phyloP scores from a whole-genome alignment of 2,113 vertebrate genomes.

The Fukomys damarensis region DNA sequence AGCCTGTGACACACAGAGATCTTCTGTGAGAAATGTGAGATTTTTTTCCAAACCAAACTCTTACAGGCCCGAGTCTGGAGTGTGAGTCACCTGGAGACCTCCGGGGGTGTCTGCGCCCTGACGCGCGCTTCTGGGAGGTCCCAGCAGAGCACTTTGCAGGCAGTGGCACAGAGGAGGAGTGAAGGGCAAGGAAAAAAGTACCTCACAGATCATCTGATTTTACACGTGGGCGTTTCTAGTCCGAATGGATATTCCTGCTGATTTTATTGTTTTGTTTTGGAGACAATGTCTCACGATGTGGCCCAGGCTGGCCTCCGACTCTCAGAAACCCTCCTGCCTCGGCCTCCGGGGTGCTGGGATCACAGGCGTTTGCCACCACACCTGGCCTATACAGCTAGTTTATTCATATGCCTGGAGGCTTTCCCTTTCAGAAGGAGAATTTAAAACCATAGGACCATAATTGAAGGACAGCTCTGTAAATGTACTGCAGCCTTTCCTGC shows the following conservation, averaged over 20 bases:
- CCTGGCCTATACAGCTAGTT: neutral
- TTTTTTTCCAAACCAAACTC: conserved; percentile 28
- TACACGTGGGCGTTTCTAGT: neutral
- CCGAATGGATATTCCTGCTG: neutral
- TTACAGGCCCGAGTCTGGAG: conserved; percentile 38
- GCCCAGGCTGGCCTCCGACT: neutral
- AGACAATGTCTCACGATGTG: neutral
- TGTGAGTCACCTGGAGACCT: conserved; percentile 70
- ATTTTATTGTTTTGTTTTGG: neutral
- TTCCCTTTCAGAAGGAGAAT: conserved; percentile 9
- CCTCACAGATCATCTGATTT: neutral
- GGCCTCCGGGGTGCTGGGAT: neutral
- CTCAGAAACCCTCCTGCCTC: neutral
- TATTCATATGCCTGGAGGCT: neutral
- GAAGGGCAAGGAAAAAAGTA: neutral
- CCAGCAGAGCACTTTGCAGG: neutral
- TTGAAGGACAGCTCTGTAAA: conserved; percentile 14
- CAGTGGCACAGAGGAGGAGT: conserved; percentile 13
- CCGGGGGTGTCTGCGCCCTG: conserved; percentile 2
- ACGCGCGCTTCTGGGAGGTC: conserved; percentile 67
- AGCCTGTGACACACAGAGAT: neutral
- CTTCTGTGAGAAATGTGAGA: conserved; percentile 20
- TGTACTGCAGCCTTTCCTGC: neutral
- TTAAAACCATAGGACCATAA: neutral
- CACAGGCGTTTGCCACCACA: rapidly evolving